Evolutionary conservation across 2,888 invertebrate genomes (phyloP).

Genomic region (Tipula unca): DNA sequence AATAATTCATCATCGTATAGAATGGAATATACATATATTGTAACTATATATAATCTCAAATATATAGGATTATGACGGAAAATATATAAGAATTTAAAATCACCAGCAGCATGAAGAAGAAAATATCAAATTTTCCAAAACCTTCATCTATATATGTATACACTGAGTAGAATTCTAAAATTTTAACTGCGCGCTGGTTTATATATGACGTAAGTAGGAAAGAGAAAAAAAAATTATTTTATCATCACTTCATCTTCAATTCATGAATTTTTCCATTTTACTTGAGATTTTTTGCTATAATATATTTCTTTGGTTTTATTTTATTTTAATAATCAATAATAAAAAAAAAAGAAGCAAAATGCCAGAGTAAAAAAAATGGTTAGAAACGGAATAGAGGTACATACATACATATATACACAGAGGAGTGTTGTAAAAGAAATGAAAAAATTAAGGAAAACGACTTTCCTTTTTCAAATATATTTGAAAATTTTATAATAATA

Average conservation of each 20-base stretch:
- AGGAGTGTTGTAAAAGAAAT: too few species aligned
- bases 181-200: too few species aligned
- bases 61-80: neutral
- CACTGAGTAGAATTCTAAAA: neutral
- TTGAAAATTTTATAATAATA: neutral
- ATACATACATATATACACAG: too few species aligned
- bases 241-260: conserved; percentile 8
- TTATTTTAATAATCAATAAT: neutral
- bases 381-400: too few species aligned
- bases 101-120: neutral
- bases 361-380: too few species aligned
- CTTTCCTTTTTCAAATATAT: too few species aligned
- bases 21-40: too few species aligned
- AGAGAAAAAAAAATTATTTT: neutral
- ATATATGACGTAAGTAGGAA: neutral
- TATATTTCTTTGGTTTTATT: neutral
- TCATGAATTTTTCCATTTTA: neutral
- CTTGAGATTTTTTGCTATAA: neutral
- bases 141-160: neutral
- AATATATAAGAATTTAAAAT: neutral
- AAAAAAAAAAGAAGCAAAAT: too few species aligned
- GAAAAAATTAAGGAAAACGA: too few species aligned
- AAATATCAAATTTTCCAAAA: neutral
- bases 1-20: too few species aligned
- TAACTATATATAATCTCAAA: too few species aligned